These are phyloP conservation scores for Halcyon senegalensis DNA, from an alignment of 2,113 vertebrate species.

Conservation along the genomic window DNA sequence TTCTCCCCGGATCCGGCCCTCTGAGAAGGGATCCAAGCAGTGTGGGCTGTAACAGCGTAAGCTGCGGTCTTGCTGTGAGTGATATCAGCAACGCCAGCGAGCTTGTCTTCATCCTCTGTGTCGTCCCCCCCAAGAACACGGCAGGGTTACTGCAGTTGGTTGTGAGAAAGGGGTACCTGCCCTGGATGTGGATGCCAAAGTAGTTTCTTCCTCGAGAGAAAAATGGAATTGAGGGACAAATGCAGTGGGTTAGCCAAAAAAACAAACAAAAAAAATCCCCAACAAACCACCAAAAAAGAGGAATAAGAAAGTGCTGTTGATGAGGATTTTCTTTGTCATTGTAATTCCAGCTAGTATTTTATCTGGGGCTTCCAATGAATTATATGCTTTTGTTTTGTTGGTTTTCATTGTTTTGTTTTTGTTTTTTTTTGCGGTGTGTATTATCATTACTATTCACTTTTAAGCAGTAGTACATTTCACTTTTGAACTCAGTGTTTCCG, in stretches of 20 bases:
- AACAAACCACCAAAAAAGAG: no score
- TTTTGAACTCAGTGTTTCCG: background rate
- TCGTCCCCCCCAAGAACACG: background rate
- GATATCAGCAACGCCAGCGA: background rate
- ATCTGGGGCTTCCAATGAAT: background rate
- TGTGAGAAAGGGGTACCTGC: background rate
- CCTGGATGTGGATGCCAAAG: background rate
- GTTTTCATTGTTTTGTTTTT: no score
- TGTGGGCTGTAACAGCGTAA: background rate
- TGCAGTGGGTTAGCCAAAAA: no score
- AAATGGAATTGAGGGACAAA: background rate
- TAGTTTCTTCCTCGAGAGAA: background rate
- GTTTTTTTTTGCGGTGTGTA: no score
- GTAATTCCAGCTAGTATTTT: background rate
- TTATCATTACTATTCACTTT: background rate
- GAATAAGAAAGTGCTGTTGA: background rate
- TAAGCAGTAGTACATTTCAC: background rate
- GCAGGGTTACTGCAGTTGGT: background rate
- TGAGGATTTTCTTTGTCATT: background rate
- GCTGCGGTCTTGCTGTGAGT: constrained; percentile 33
- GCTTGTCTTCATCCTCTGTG: background rate
- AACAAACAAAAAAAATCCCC: background rate
- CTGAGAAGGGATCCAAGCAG: background rate
- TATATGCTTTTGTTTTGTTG: background rate
- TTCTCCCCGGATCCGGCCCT: background rate